These are phyloP conservation scores for Troides oblongomaculatus DNA, from an alignment of 2,888 invertebrate species.

Conservation along the genomic window DNA sequence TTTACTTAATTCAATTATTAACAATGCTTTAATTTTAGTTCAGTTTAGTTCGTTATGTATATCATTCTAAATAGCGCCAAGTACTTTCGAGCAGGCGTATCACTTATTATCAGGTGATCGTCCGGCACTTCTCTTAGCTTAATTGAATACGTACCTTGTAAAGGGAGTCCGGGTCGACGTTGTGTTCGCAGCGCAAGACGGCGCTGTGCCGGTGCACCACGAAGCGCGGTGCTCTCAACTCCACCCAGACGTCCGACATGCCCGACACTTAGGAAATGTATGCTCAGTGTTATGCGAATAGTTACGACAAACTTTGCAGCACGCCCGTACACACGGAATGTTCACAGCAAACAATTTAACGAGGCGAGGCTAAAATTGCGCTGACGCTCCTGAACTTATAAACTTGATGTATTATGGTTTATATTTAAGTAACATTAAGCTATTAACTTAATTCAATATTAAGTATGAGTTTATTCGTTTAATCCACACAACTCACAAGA, in stretches of 20 bases:
- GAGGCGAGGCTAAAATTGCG: not conserved
- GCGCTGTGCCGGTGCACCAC: conserved; percentile 86
- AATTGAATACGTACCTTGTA: conserved; percentile 79
- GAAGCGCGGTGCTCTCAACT: conserved; percentile 84
- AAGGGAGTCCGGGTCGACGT: conserved; percentile 84
- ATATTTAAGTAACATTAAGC: not conserved
- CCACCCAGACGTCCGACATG: conserved; percentile 80
- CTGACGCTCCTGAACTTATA: not conserved
- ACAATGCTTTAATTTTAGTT: not conserved
- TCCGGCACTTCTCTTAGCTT: not conserved
- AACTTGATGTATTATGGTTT: not conserved
- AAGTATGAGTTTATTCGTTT: too few relatives aligned
- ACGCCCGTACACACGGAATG: not conserved
- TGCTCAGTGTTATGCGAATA: conserved; percentile 6
- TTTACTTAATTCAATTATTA: too few relatives aligned
- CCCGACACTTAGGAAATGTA: conserved; percentile 55
- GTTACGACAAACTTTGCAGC: not conserved
- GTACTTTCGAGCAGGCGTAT: too few relatives aligned
- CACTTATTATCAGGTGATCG: too few relatives aligned
- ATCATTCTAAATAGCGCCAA: too few relatives aligned
- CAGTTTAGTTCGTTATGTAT: not conserved
- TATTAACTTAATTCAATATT: too few relatives aligned
- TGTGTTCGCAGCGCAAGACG: conserved; percentile 86
- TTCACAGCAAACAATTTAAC: not conserved
- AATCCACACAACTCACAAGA: too few relatives aligned